Percentiles rank a stretch among this genome's conserved stretches.
Evolutionary conservation across 2,888 invertebrate species (phyloP).

Genomic region (Ormyrus rosae): DNA sequence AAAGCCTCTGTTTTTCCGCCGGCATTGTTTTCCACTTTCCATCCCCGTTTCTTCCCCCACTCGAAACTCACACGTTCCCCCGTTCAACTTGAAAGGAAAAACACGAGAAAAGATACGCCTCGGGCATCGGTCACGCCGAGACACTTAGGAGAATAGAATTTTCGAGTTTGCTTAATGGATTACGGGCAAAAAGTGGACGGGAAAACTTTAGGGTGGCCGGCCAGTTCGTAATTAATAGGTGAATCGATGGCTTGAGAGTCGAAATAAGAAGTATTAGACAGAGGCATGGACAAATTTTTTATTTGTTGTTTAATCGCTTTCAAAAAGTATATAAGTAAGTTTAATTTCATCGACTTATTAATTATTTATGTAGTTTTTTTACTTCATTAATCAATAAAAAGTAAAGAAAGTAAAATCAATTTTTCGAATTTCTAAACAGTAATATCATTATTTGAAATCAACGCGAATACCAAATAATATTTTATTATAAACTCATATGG

Average conservation of each 20-base stretch:
- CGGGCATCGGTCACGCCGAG: not conserved
- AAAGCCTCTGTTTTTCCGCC: conserved; percentile 43
- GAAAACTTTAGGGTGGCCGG: not conserved
- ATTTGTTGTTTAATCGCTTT: too few relatives aligned
- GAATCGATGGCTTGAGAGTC: not conserved
- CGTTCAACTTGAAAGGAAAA: conserved; percentile 18
- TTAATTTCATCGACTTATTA: too few relatives aligned
- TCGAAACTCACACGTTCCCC: not conserved
- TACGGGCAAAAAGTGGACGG: not conserved
- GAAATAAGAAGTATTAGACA: not conserved
- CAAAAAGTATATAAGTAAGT: too few relatives aligned
- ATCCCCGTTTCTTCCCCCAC: not conserved
- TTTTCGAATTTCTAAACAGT: too few relatives aligned
- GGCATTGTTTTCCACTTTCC: conserved; percentile 51
- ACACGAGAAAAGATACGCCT: conserved; percentile 22
- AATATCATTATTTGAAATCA: too few relatives aligned
- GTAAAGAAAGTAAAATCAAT: too few relatives aligned
- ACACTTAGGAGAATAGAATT: conserved; percentile 37
- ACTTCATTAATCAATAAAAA: too few relatives aligned
- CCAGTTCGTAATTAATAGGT: conserved; percentile 6
- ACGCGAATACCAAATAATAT: too few relatives aligned
- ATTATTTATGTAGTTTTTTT: too few relatives aligned
- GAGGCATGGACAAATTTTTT: not conserved
- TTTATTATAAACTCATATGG: too few relatives aligned
- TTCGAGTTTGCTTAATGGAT: conserved; percentile 40